Base-by-base conservation (phyloP, 1,140 invertebrate genomes). In the Tachypleus tridentatus region DNA sequence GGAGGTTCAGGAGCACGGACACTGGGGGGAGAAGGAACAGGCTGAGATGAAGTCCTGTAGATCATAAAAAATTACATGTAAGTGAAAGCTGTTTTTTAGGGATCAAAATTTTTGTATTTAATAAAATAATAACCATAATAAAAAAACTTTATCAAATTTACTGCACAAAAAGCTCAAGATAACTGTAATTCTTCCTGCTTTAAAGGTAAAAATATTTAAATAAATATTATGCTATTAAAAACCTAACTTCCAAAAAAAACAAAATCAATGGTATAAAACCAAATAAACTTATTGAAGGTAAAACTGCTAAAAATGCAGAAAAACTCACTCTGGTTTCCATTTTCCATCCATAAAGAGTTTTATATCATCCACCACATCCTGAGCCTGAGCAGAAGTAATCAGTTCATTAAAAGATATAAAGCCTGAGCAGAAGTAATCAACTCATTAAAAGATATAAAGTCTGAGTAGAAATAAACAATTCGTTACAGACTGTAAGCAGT, bases 281-380 rank as follows among this genome's bases (percentile, higher is more conserved):
- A 29, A 29, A 29, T 29, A 29, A 29, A 29, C 29, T 29, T 29
- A 29, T 29, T 29, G 2, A 29, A 29, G 29, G 29, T 29, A 29
- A 29, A 29, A 29, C 29, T 29, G 29, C 29, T 29, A 29, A 29
- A 29, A 29, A 29, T 29, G 29, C 29, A 29, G 29, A 29, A 7
- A 50, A 51, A 52, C 62, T 67, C 61, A 67, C 66, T 61, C 63
- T 8, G 53, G 8, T 64, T 60, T 67, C 8, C 63, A 49, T 65
- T 68, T 68, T 8, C 67, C 67, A 61, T 59, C 61, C 67, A 68
- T 68, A 58, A 88, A 77, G 73, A 86, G 82, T 74, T 92, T 88
- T 63, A 93, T 80, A 73, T 93, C 90, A 78, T 93, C 89, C n/a
- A 91, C 90, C 63, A 93, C 79, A 67, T 91, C 87, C 74, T 90